Conservation (phyloP, 2,888 invertebrate genomes). For the Epirrhoe tristata region DNA sequence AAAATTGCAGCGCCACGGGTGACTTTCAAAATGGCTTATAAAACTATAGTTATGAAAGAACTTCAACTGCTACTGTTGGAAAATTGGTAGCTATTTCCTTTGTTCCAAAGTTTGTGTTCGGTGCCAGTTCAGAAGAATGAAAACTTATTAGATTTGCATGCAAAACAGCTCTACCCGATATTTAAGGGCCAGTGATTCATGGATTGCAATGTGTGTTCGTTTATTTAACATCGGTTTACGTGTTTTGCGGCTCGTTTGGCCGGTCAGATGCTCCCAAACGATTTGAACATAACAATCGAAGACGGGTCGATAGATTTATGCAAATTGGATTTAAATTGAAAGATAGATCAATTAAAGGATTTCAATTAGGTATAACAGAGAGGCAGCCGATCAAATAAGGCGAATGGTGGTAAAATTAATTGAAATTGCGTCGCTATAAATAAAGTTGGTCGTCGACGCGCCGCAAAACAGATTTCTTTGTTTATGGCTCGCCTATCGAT, state of each 20-base stretch:
- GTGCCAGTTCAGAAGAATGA: constrained; percentile 30
- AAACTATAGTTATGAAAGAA: constrained; percentile 8
- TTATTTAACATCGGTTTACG: constrained; percentile 40
- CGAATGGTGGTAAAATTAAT: constrained; percentile 56
- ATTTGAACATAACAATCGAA: constrained; percentile 24
- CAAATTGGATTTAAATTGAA: constrained; percentile 37
- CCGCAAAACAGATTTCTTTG: constrained; percentile 61
- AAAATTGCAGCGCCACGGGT: constrained; percentile 11
- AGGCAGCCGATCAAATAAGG: constrained; percentile 50
- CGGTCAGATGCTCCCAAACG: constrained; percentile 13
- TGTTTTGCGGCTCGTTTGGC: constrained; percentile 18
- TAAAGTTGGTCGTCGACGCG: constrained; percentile 51
- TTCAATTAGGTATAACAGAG: constrained; percentile 38
- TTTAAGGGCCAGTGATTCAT: constrained; percentile 43
- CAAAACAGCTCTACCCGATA: constrained; percentile 40
- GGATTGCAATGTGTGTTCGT: constrained; percentile 41
- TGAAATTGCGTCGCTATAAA: constrained; percentile 56
- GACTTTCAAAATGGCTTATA: background rate
- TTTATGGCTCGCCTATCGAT: constrained; percentile 61
- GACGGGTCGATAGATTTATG: constrained; percentile 35
- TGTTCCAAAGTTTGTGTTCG: constrained; percentile 25
- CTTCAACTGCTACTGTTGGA: constrained; percentile 12
- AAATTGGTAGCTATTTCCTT: constrained; percentile 27
- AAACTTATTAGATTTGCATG: constrained; percentile 37
- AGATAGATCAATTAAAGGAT: constrained; percentile 42